Conservation (phyloP, 1,140 invertebrate genomes). For the Drosophila seguyi region DNA sequence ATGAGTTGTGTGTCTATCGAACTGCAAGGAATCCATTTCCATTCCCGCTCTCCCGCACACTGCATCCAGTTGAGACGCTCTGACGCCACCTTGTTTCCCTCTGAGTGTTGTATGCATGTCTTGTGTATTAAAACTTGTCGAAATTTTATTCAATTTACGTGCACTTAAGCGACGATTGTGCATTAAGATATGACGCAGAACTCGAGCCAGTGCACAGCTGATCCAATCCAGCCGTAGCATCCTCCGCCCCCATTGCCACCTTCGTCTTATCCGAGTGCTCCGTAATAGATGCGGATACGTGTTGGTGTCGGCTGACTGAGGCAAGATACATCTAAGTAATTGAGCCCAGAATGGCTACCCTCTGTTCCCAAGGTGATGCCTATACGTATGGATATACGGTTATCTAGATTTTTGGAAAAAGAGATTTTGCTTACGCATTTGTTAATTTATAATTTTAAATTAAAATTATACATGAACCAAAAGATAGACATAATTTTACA, state of each 20-base stretch:
- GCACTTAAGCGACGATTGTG: conserved; percentile 82
- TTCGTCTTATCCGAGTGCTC: conserved; percentile 5
- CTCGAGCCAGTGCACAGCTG: conserved; percentile 45
- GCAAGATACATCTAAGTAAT: conserved; percentile 26
- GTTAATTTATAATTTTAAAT: neutral
- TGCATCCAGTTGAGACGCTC: neutral
- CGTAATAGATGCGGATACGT: conserved; percentile 38
- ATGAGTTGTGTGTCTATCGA: conserved; percentile 58
- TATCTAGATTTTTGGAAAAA: neutral
- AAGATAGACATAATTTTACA: neutral
- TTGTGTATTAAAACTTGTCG: conserved; percentile 81
- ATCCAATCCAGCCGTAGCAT: conserved; percentile 20
- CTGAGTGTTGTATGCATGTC: conserved; percentile 58
- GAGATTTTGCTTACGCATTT: neutral
- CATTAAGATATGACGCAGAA: conserved; percentile 78
- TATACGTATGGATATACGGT: neutral
- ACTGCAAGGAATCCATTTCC: conserved; percentile 30
- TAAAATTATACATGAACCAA: neutral
- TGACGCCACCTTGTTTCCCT: conserved; percentile 21
- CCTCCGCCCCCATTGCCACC: neutral
- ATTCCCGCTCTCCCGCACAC: neutral
- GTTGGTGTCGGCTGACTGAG: conserved; percentile 17
- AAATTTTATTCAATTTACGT: conserved; percentile 83
- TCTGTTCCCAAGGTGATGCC: neutral
- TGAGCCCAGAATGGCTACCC: conserved; percentile 21